Conservation (phyloP, 2,113 vertebrate genomes). For the Hyperopisus bebe region DNA sequence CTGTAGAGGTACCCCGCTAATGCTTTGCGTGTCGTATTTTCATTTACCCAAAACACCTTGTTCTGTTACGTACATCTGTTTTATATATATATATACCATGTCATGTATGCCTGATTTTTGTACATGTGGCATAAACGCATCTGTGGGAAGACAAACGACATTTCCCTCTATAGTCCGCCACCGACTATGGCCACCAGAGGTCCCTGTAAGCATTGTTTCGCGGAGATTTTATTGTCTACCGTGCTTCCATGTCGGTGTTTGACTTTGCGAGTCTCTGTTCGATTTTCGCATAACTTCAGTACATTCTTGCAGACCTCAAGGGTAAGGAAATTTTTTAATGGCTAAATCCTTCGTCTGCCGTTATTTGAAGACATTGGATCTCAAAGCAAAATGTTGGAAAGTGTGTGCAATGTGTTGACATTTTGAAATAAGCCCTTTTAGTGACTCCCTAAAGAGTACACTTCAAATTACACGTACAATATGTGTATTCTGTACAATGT, state of each 20-base stretch:
- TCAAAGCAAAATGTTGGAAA: slow-evolving; percentile 33
- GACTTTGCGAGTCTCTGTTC: slow-evolving; percentile 33
- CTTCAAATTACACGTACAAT: slow-evolving; percentile 38
- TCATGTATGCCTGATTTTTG: background rate
- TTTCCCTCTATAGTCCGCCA: background rate
- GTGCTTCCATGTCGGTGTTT: slow-evolving; percentile 6
- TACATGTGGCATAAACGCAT: background rate
- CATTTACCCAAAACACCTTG: background rate
- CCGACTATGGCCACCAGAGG: slow-evolving; percentile 49
- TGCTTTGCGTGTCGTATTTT: background rate
- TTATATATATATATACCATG: background rate
- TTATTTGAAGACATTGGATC: slow-evolving; percentile 32
- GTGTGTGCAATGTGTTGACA: slow-evolving; percentile 31
- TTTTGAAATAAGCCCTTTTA: slow-evolving; percentile 27
- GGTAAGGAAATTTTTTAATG: slow-evolving; percentile 33
- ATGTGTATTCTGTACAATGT: slow-evolving; percentile 39
- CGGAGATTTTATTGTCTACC: background rate
- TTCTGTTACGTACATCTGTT: background rate
- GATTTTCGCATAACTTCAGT: slow-evolving; percentile 8
- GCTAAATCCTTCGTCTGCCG: slow-evolving; percentile 32
- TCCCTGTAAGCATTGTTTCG: slow-evolving; percentile 43
- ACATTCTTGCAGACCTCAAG: slow-evolving; percentile 27
- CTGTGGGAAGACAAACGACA: background rate
- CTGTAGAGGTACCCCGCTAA: background rate
- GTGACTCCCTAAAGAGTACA: slow-evolving; percentile 28